Evolutionary conservation across 1,140 invertebrate genomes (phyloP).

Genomic region (Zaprionus ornatus): DNA sequence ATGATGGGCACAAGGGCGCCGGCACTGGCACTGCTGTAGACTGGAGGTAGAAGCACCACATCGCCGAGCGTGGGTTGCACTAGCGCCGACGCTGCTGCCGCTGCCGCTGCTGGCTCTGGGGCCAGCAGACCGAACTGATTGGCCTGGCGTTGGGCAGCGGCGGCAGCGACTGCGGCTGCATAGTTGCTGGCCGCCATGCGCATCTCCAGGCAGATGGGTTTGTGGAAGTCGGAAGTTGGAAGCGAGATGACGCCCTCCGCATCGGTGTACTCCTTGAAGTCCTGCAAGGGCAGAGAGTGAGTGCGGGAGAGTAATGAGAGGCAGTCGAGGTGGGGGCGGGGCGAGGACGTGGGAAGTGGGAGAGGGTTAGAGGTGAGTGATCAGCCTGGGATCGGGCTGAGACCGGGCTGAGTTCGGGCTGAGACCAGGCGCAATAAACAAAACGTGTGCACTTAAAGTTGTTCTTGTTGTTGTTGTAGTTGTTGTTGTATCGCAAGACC

Average conservation of each 20-base stretch:
- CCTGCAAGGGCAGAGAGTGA: slow-evolving; percentile 85
- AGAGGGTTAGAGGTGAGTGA: neutral
- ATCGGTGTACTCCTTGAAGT: slow-evolving; percentile 94
- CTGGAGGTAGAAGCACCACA: slow-evolving; percentile 44
- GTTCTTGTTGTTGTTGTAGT: slow-evolving; percentile 49
- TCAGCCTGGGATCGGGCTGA: neutral
- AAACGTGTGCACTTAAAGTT: slow-evolving; percentile 24
- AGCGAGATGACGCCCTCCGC: slow-evolving; percentile 93
- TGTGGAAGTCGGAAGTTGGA: slow-evolving; percentile 90
- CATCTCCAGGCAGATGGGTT: slow-evolving; percentile 92
- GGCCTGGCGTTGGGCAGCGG: slow-evolving; percentile 68
- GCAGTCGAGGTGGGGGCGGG: neutral
- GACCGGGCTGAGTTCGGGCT: neutral
- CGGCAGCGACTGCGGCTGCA: slow-evolving; percentile 4
- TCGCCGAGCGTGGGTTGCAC: slow-evolving; percentile 11
- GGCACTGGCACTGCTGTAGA: slow-evolving; percentile 37
- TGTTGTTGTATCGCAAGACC: slow-evolving; percentile 23
- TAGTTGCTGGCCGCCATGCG: slow-evolving; percentile 69
- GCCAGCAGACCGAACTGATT: slow-evolving; percentile 64
- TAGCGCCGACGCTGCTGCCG: slow-evolving; percentile 24
- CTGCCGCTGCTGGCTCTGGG: slow-evolving; percentile 35
- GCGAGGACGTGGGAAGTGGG: neutral
- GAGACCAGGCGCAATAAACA: neutral
- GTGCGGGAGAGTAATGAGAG: slow-evolving; percentile 6
- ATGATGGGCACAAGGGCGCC: slow-evolving; percentile 45